Base-by-base conservation (phyloP, 2,888 invertebrate genomes). In the Drosophila rubida region DNA sequence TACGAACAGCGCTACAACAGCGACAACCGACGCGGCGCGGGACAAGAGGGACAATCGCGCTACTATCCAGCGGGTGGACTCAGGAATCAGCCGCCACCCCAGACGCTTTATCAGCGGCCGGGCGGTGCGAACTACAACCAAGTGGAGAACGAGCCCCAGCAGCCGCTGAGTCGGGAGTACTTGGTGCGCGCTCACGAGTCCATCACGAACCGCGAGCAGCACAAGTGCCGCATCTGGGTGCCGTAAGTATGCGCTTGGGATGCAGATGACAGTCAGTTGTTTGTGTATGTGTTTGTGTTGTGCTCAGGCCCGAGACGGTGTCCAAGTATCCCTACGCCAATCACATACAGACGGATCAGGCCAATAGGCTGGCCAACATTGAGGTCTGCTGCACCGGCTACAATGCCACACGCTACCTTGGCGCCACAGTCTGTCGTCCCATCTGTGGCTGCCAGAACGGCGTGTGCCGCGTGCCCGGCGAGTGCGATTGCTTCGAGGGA, bases 361-460 rank as follows among this genome's bases (percentile, higher is more conserved):
- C 93, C 13, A 91, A 94, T 11, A 93, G 94, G 22, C 92, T 94
- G 59, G 94, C 94, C 75, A 93, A 93, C 51, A 94, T 95, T 80
- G 93, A 94, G 69, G 93, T 94, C 30, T 96, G 96, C 87, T 96
- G 96, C 88, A 93, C 93, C 0, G 96, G 96, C n/a, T 96, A 94
- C 64, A 71, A 59, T 13, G 61, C 87, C 9, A 76, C 79, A 9
- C 77, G 85, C 0, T 68, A 83, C 39, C 69, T 50, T 7, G 84
- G 85, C 11, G 73, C 69, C 2, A 87, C 80, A 2, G 50, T 70
- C 0, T 91, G 91, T 41, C 74, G 75, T 1, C 91, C 91, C 2
- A 88, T 83, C 42, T 87, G 88, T 41, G 55, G 74, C 8, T 92
- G 92, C 42, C 71, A 74, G n/a, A 91, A 92, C 48, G 92, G 92